A percentile compares a stretch with the other conserved stretches of the same genome.
These are phyloP conservation scores for Coranthus polyacanthus DNA, from an alignment of 2,797 vertebrate species.

Conservation along the genomic window DNA sequence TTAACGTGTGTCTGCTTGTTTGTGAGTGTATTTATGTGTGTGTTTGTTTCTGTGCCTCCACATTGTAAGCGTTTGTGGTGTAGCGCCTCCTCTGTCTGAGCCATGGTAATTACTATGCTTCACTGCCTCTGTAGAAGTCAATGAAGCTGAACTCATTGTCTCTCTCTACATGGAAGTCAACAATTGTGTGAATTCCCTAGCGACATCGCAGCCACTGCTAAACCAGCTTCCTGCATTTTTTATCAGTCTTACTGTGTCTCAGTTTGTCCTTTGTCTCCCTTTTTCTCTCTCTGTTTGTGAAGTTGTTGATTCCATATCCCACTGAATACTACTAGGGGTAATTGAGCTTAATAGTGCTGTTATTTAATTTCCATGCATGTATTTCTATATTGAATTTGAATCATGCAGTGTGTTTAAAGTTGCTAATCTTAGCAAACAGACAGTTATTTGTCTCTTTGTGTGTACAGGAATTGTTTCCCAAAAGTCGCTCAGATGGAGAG, in stretches of 20 bases:
- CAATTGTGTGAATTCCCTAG: constrained; percentile 79
- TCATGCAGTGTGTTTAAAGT: constrained; percentile 50
- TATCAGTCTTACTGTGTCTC: constrained; percentile 64
- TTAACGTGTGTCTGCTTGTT: constrained; percentile 23
- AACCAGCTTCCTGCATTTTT: constrained; percentile 75
- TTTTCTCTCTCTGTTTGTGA: constrained; percentile 19
- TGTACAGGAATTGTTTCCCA: constrained; percentile 30
- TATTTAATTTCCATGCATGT: constrained; percentile 65
- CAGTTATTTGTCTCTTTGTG: constrained; percentile 35
- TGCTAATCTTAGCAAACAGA: constrained; percentile 32
- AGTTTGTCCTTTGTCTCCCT: constrained; percentile 59
- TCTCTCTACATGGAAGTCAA: constrained; percentile 80
- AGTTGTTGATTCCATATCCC: constrained; percentile 55
- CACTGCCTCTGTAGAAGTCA: constrained; percentile 78
- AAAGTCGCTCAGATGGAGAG: constrained; percentile 20
- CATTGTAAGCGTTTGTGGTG: constrained; percentile 46
- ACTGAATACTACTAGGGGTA: constrained; percentile 58
- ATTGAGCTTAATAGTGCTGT: constrained; percentile 65
- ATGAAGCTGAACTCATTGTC: constrained; percentile 84
- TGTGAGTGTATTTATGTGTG: constrained; percentile 6
- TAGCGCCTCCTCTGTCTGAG: constrained; percentile 72
- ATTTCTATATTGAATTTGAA: constrained; percentile 67
- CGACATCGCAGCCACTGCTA: constrained; percentile 66
- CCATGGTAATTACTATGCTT: constrained; percentile 82
- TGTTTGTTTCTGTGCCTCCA: constrained; percentile 21